Evolutionary conservation across 2,888 invertebrate genomes (phyloP).

Genomic region (Cheilosia soror): DNA sequence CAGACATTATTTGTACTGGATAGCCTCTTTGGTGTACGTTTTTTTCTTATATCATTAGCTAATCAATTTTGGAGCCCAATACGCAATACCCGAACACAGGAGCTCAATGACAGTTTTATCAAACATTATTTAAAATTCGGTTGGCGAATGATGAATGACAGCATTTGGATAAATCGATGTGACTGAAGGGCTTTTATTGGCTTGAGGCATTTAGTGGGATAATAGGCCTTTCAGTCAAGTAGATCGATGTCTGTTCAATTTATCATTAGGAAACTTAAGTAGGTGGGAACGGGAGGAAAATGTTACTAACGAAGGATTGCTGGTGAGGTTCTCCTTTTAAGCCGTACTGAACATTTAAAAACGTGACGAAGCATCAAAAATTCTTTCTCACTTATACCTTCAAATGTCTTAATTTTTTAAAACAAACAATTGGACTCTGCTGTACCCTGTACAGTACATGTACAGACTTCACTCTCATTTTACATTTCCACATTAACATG

Average conservation of each 20-base stretch:
- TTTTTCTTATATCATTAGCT: slow-evolving; percentile 36
- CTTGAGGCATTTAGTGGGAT: slow-evolving; percentile 1
- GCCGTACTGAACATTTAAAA: not conserved
- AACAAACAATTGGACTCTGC: no score
- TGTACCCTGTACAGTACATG: no score
- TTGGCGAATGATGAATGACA: slow-evolving; percentile 41
- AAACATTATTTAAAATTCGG: slow-evolving; percentile 38
- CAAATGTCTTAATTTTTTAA: no score
- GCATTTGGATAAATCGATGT: not conserved
- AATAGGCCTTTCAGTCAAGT: not conserved
- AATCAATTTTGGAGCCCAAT: slow-evolving; percentile 44
- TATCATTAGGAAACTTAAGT: slow-evolving; percentile 1
- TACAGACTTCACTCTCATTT: no score
- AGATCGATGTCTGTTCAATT: slow-evolving; percentile 24
- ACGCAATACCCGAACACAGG: not conserved
- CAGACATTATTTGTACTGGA: slow-evolving; percentile 6
- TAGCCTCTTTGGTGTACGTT: not conserved
- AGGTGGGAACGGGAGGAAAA: not conserved
- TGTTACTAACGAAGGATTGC: not conserved
- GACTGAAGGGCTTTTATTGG: not conserved
- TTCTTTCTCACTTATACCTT: no score
- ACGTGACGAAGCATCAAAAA: no score
- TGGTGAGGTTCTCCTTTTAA: not conserved
- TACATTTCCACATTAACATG: no score
- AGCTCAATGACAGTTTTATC: slow-evolving; percentile 18